Evolutionary conservation across 2,113 vertebrate species (phyloP).

Genomic region (Bothrops jararaca): DNA sequence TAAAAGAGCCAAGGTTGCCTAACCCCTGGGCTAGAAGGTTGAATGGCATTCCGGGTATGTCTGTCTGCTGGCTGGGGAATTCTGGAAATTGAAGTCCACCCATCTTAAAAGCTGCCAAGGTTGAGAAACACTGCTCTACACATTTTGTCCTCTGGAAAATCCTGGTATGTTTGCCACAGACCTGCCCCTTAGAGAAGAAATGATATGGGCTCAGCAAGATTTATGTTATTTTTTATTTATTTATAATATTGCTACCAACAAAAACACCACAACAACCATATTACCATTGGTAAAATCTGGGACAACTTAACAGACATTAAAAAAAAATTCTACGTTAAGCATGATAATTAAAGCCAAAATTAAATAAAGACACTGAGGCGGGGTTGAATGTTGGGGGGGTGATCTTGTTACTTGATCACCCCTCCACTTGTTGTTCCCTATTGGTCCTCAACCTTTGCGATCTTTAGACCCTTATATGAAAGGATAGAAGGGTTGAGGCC

Average conservation of each 20-base stretch:
- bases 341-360: too few relatives aligned
- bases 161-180: background rate
- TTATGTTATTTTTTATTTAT: background rate
- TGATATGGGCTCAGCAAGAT: background rate
- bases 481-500: background rate
- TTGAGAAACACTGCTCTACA: background rate
- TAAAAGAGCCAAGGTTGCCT: too few relatives aligned
- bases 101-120: background rate
- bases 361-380: too few relatives aligned
- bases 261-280: too few relatives aligned
- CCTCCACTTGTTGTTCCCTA: background rate
- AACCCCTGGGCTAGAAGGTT: background rate
- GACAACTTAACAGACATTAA: background rate
- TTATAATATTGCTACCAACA: too few relatives aligned
- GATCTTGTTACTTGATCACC: too few relatives aligned
- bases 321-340: too few relatives aligned
- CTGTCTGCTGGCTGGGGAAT: background rate
- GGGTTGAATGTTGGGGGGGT: too few relatives aligned
- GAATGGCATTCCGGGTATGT: background rate
- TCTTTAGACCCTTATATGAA: background rate
- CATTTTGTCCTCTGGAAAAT: background rate
- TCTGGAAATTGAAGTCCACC: background rate
- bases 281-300: background rate
- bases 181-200: background rate
- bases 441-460: background rate